phyloP scores from a whole-genome alignment of 2,113 vertebrate genomes.

The Cygnus buccinator region DNA sequence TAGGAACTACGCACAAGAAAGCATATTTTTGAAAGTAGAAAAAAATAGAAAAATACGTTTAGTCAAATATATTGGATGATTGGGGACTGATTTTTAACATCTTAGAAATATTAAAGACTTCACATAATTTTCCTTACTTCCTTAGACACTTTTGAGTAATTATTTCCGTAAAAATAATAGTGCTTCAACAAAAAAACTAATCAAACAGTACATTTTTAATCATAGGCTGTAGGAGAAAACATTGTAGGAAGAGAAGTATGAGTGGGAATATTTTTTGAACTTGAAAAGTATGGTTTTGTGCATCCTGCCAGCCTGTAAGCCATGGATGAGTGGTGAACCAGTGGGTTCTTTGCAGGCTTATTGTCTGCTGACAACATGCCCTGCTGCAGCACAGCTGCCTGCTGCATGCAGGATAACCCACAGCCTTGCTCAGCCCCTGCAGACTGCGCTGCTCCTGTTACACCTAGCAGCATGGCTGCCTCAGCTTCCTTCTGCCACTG shows the following conservation, averaged over 20 bases:
- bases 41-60: not conserved
- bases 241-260: not conserved
- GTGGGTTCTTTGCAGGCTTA: not conserved
- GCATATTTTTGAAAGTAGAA: not conserved
- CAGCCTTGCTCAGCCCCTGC: fast-evolving
- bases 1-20: not conserved
- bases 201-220: not conserved
- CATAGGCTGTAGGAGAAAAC: not conserved
- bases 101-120: slow-evolving; percentile 2
- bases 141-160: not conserved
- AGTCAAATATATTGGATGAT: not conserved
- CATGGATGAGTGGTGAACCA: not conserved
- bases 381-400: not conserved
- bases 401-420: not conserved
- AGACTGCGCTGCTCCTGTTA: fast-evolving
- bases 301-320: fast-evolving
- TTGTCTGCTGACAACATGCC: fast-evolving
- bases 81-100: not conserved
- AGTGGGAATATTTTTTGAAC: not conserved
- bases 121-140: not conserved
- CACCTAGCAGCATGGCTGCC: not conserved
- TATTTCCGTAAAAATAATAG: not conserved
- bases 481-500: not conserved
- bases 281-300: not conserved
- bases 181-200: not conserved